Percentiles rank a stretch among this genome's conserved stretches.
Conservation (phyloP, 2,113 vertebrate genomes). For the Antechinus flavipes region DNA sequence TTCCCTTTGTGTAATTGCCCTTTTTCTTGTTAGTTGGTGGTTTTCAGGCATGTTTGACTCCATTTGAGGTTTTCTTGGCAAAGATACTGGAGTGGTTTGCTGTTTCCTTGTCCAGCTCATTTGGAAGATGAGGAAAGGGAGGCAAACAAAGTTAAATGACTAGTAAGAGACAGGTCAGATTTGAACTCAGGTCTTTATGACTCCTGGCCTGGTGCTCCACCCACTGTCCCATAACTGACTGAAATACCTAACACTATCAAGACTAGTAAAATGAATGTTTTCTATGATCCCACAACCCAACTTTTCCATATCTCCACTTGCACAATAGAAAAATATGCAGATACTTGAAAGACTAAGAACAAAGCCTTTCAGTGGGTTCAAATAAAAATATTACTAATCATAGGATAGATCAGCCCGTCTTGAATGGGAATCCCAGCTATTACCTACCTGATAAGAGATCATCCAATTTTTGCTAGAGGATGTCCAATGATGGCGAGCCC, state of each 20-base stretch:
- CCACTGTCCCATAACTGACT: neutral
- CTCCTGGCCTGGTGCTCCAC: neutral
- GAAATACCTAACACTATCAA: neutral
- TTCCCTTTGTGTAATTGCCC: neutral
- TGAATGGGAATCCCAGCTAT: too few relatives aligned
- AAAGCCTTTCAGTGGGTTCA: conserved; percentile 35
- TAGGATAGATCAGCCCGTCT: too few relatives aligned
- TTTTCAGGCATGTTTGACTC: too few relatives aligned
- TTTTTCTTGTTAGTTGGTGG: neutral
- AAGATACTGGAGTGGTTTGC: neutral
- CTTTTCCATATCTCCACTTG: conserved; percentile 44
- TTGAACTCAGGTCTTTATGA: neutral
- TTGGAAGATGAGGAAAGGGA: neutral
- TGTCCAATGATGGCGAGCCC: too few relatives aligned
- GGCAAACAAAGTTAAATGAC: neutral
- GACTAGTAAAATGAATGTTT: conserved; percentile 24
- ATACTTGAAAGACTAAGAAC: conserved; percentile 29
- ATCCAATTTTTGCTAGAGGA: too few relatives aligned
- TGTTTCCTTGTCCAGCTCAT: neutral
- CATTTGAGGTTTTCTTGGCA: neutral
- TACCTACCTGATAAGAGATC: too few relatives aligned
- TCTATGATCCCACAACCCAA: conserved; percentile 24
- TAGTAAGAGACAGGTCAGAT: neutral
- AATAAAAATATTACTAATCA: neutral
- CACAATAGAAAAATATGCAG: conserved; percentile 42